phyloP scores from a whole-genome alignment of 2,888 invertebrate species.

The Troglohyphantes excavatus region DNA sequence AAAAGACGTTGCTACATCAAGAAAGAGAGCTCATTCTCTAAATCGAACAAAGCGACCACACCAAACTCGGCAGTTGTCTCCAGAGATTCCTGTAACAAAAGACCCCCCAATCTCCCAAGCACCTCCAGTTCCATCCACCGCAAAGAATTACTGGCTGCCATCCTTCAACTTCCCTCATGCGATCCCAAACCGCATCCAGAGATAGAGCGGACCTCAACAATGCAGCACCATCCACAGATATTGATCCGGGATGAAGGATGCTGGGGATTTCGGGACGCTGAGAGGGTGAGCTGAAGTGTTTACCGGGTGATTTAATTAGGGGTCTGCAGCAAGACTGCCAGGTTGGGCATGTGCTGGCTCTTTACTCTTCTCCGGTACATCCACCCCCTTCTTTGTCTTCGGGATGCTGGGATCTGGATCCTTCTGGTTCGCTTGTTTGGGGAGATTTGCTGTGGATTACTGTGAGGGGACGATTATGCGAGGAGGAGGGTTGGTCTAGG shows the following conservation, averaged over 20 bases:
- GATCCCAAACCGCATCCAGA: neutral
- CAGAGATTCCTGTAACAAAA: slow-evolving; percentile 24
- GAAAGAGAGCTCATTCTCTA: neutral
- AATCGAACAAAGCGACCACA: slow-evolving; percentile 12
- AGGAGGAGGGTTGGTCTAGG: neutral
- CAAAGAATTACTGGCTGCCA: slow-evolving; percentile 28
- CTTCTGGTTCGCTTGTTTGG: neutral
- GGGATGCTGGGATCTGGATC: neutral
- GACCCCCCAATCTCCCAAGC: slow-evolving; percentile 32
- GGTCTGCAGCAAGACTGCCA: slow-evolving; percentile 39
- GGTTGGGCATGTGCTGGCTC: slow-evolving; percentile 5
- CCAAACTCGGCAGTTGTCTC: slow-evolving; percentile 9
- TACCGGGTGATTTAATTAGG: slow-evolving; percentile 76
- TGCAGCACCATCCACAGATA: slow-evolving; percentile 33
- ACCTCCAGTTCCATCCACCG: slow-evolving; percentile 12
- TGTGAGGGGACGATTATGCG: slow-evolving; percentile 37
- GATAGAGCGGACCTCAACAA: slow-evolving; percentile 7
- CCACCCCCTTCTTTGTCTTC: neutral
- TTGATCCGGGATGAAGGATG: slow-evolving; percentile 49
- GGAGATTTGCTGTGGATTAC: slow-evolving; percentile 47
- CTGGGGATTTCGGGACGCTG: neutral
- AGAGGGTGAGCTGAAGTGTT: slow-evolving; percentile 55
- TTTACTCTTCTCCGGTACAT: neutral
- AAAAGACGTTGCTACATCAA: neutral
- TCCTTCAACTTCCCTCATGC: slow-evolving; percentile 44